Evolutionary conservation across 2,113 vertebrate genomes (phyloP).

Genomic region (Propithecus coquereli): DNA sequence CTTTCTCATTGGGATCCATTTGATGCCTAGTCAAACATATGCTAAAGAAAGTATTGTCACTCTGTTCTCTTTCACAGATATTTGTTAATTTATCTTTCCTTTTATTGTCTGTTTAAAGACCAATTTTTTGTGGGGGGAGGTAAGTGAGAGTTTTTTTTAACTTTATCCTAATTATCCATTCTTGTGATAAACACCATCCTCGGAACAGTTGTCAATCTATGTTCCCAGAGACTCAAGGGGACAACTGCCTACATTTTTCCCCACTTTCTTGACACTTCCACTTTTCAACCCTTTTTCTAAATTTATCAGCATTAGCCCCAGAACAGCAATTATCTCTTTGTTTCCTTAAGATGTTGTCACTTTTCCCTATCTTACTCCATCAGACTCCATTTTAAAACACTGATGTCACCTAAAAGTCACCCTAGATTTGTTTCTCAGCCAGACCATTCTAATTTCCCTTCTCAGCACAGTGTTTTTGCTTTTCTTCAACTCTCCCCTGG

Average conservation of each 20-base stretch:
- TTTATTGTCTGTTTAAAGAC: not conserved
- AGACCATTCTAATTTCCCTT: not conserved
- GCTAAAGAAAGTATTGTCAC: not conserved
- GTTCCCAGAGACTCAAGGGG: not conserved
- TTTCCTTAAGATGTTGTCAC: not conserved
- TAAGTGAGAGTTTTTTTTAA: not conserved
- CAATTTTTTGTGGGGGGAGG: not conserved
- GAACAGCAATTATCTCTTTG: not conserved
- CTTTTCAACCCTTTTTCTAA: not conserved
- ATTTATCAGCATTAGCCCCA: not conserved
- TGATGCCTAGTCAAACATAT: not conserved
- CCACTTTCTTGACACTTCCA: not conserved
- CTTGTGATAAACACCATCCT: not conserved
- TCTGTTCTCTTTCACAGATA: not conserved
- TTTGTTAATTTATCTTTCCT: not conserved
- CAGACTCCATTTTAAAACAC: not conserved
- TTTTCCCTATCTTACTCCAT: not conserved
- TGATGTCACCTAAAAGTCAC: not conserved
- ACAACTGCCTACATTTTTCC: not conserved
- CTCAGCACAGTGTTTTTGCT: not conserved
- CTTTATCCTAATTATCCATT: not conserved
- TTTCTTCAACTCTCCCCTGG: not conserved
- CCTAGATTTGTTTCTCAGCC: not conserved
- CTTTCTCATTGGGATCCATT: not conserved
- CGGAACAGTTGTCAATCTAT: not conserved